Base-by-base conservation (phyloP, 2,797 vertebrate species). In the Esox masquinongy region DNA sequence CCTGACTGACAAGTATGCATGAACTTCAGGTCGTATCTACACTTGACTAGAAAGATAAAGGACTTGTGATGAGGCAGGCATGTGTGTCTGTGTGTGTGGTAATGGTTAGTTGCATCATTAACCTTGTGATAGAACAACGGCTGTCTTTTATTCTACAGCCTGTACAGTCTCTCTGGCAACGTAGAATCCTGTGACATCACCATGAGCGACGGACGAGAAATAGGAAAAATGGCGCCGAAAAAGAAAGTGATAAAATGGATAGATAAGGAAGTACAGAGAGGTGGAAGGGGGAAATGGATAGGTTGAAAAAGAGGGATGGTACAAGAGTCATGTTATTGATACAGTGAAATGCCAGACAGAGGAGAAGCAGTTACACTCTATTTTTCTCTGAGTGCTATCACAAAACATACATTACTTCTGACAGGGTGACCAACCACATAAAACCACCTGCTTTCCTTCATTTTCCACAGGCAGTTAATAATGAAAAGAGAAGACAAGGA, bases 181-280 rank as follows among this genome's bases (percentile, higher is more conserved):
- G 91, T 84, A 85, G 87, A 89, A 85, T 89, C 92, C 83, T 85
- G 87, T 88, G 91, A 93, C 91, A 88, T 84, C 84, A 47, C 85
- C 59, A 80, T 89, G 86, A 90, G 90, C 83, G 85, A 90, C 85
- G 88, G 87, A 79, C 84, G 80, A 82, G 63, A 77, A 84, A 79
- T 86, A 88, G 86, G 80, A 88, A 88, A 90, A 90, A 91, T 87
- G 92, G 88, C 85, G 79, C 47, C 74, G 74, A 82, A 89, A 87
- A 89, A 86, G 84, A 79, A 78, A 56, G 59, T 90, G 90, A 93
- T 91, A 88, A 90, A 93, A 92, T 75, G 87, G 88, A 85, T 83
- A 90, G 93, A 93, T 93, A 93, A 90, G 86, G 86, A 72, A 73
- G 76, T 82, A 83, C 71, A 59, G 74, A 77, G 74, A 74, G 85